phyloP scores from a whole-genome alignment of 2,888 invertebrate genomes.

The Cosmia trapezina region DNA sequence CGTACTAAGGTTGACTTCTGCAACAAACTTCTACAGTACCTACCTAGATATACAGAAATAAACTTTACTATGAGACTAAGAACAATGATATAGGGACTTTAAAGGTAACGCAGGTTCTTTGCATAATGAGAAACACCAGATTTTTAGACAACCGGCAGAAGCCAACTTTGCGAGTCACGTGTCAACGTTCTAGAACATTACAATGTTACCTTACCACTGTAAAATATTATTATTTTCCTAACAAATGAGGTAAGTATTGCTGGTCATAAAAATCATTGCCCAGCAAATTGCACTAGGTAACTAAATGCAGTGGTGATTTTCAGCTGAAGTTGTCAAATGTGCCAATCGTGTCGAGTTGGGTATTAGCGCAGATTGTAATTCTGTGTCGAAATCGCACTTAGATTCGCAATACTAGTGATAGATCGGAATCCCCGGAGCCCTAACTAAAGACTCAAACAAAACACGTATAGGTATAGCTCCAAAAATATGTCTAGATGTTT shows the following conservation, averaged over 20 bases:
- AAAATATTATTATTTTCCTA: neutral
- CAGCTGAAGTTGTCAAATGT: neutral
- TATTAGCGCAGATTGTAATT: conserved; percentile 3
- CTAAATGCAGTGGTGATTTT: neutral
- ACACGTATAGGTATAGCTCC: neutral
- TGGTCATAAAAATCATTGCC: neutral
- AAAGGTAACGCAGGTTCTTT: no score
- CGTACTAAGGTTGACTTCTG: no score
- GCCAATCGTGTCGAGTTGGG: no score
- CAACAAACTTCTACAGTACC: no score
- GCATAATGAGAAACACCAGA: no score
- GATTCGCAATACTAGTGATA: neutral
- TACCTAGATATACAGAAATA: no score
- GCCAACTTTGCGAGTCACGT: neutral
- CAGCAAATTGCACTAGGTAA: neutral
- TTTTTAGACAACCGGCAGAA: neutral
- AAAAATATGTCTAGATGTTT: neutral
- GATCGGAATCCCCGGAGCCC: conserved; percentile 10
- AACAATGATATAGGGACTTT: no score
- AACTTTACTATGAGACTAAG: no score
- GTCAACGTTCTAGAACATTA: neutral
- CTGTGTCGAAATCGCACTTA: neutral
- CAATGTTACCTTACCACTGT: neutral
- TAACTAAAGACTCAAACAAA: neutral
- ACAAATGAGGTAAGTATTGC: neutral